Conservation (phyloP, 2,888 invertebrate species). For the Heliconius hortense region DNA sequence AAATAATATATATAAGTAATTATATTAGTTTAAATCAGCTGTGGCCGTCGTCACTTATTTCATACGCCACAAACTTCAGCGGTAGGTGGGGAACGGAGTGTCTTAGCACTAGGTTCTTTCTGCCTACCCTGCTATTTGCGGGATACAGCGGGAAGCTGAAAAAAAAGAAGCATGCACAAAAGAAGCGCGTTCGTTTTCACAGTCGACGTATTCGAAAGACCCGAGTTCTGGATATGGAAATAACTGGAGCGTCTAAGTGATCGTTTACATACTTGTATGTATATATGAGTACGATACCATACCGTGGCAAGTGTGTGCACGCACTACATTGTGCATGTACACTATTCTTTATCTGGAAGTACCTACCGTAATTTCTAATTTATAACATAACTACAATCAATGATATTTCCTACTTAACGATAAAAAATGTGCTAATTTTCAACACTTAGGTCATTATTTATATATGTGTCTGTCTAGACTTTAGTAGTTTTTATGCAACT, state of each 20-base stretch:
- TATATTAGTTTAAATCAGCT: too few relatives aligned
- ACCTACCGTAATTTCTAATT: too few relatives aligned
- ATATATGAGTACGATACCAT: not conserved
- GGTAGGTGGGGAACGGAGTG: too few relatives aligned
- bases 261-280: slow-evolving; percentile 11
- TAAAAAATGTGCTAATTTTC: not conserved
- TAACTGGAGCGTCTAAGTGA: slow-evolving; percentile 16
- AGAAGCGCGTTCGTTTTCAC: slow-evolving; percentile 13
- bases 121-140: not conserved
- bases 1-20: too few relatives aligned
- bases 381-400: not conserved
- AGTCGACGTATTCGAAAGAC: slow-evolving; percentile 13
- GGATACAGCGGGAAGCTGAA: not conserved
- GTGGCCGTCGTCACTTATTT: too few relatives aligned
- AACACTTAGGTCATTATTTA: not conserved
- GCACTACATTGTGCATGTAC: too few relatives aligned
- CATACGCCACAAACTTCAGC: too few relatives aligned
- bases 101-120: too few relatives aligned
- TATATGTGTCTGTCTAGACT: not conserved
- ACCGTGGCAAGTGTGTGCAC: too few relatives aligned
- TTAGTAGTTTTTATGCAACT: not conserved
- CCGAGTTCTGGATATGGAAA: slow-evolving; percentile 14
- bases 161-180: not conserved
- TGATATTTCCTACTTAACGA: not conserved
- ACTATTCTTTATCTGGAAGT: too few relatives aligned